Evolutionary conservation across 2,113 vertebrate genomes (phyloP).

Genomic region (Aramus guarauna): DNA sequence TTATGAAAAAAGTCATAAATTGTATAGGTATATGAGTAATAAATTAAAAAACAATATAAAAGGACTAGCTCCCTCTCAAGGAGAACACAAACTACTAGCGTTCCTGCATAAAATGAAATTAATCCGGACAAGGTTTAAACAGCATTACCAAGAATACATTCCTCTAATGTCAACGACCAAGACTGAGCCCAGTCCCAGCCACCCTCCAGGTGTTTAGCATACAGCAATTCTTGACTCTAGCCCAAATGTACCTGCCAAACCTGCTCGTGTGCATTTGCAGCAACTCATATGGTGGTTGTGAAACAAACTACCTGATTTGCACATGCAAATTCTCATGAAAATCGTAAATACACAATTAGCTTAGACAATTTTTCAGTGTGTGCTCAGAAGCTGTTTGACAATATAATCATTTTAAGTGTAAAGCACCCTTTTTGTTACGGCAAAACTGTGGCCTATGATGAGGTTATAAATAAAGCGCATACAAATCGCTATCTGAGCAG

Average conservation of each 20-base stretch:
- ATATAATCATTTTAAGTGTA: not conserved
- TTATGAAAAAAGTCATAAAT: not conserved
- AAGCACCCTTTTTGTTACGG: not conserved
- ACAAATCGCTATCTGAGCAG: not conserved
- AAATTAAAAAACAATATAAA: constrained; percentile 24
- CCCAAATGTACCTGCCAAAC: not conserved
- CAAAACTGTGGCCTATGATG: not conserved
- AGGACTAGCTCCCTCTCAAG: constrained; percentile 37
- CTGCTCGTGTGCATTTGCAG: not conserved
- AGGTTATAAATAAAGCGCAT: not conserved
- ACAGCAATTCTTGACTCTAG: not conserved
- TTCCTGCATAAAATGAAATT: constrained; percentile 28
- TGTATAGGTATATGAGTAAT: not conserved
- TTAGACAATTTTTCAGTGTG: not conserved
- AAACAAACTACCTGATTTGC: not conserved
- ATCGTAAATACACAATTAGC: not conserved
- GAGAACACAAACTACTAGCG: constrained; percentile 35
- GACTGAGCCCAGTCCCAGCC: not conserved
- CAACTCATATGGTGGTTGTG: not conserved
- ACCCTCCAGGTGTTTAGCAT: not conserved
- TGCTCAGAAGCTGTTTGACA: not conserved
- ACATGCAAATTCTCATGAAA: not conserved
- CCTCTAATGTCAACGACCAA: not conserved
- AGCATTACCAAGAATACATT: constrained; percentile 18
- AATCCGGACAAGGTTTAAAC: constrained; percentile 28